These are phyloP conservation scores for Ectropis crepuscularia DNA, from an alignment of 2,888 invertebrate genomes.

Conservation along the genomic window DNA sequence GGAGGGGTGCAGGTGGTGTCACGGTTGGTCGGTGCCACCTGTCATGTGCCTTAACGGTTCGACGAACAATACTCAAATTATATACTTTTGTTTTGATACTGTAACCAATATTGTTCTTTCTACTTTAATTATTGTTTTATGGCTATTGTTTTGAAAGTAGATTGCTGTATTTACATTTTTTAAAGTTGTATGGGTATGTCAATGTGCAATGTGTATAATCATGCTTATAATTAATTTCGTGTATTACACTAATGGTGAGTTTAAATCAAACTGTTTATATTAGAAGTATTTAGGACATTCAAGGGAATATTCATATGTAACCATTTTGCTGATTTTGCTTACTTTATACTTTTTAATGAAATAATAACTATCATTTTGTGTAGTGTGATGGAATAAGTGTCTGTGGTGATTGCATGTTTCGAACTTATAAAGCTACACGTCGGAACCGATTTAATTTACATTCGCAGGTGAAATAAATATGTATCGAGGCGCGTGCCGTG, in stretches of 20 bases:
- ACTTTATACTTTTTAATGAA: background rate
- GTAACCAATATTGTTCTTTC: slow-evolving; percentile 22
- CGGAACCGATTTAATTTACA: slow-evolving; percentile 27
- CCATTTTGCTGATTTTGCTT: too few species aligned
- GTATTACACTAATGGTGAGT: too few species aligned
- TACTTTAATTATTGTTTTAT: background rate
- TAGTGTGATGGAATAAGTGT: background rate
- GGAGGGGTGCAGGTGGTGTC: slow-evolving; percentile 78
- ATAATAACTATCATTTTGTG: background rate
- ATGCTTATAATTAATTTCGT: too few species aligned
- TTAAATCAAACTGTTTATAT: too few species aligned
- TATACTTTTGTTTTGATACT: slow-evolving; percentile 16
- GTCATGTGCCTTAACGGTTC: slow-evolving; percentile 67
- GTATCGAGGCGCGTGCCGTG: slow-evolving; percentile 59
- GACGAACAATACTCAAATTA: slow-evolving; percentile 51
- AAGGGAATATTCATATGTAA: too few species aligned
- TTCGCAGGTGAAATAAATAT: slow-evolving; percentile 50
- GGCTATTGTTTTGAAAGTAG: background rate
- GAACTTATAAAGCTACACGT: slow-evolving; percentile 3
- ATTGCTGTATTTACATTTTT: too few species aligned
- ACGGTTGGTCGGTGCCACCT: slow-evolving; percentile 73
- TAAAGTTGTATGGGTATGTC: too few species aligned
- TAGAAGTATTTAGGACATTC: too few species aligned
- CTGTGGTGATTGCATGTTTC: slow-evolving; percentile 5
- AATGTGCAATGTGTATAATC: too few species aligned